Evolutionary conservation across 2,888 invertebrate species (phyloP), one percentile per base, ranked within the genome.

Genomic region (Calliphora vomitoria): DNA sequence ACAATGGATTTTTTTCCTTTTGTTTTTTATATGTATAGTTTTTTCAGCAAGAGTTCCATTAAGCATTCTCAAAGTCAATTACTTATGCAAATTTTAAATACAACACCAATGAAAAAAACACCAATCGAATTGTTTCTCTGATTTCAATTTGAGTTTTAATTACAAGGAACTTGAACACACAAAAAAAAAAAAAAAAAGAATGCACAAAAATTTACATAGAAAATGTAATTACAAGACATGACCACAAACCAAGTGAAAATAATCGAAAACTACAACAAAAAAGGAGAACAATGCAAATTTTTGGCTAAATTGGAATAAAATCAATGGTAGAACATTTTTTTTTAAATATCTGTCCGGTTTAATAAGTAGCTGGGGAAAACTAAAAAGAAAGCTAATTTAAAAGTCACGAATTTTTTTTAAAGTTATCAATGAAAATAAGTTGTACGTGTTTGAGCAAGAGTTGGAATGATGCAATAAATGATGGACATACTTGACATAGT

Each of bases 141-240:
- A 86, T 79, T 85, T 86, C 66, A 44, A 55, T 75, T 80, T 75
- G 18, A 64, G 66, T 80, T 87, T 76, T 87, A 80, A 87, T 80
- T 86, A 78, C 50, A 86, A 74, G 72, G 72, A 66, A 20, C 25
- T 76, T 35, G 35, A 76, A 79, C 10, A 44, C 44, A 44, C 44
- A 44, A 78, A 58, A n/a, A n/a, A n/a, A n/a, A n/a, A n/a, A 50
- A 58, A 18, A 58, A 58, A 20, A 78, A 58, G 55, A 62, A 20
- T 62, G 20, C 38, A 66, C 13, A 38, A 62, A 82, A 82, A 71
- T 44, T 66, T 80, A 38, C 75, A 79, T 76, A 68, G 75, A 62
- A 68, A 83, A 71, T 87, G 69, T 79, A 87, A 83, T 87, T 83
- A 81, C 83, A 87, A 76, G 71, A 60, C 72, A 72, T 58, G 80